Percentiles rank a stretch among this genome's conserved stretches.
phyloP scores from a whole-genome alignment of 2,888 invertebrate species.

The Deilephila elpenor region DNA sequence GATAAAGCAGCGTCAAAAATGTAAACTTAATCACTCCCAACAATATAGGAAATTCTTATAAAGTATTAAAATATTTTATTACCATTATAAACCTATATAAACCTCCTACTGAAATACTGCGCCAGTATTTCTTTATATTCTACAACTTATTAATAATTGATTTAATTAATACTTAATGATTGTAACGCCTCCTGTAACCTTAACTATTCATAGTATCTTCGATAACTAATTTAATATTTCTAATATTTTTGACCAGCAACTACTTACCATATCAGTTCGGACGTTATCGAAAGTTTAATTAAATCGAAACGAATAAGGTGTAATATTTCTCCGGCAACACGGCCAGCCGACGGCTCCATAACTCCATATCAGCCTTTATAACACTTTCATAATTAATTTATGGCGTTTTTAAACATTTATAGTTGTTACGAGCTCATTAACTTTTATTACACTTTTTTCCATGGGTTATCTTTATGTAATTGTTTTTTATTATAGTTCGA shows the following conservation, averaged over 20 bases:
- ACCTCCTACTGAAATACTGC: no score
- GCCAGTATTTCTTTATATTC: no score
- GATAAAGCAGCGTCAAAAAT: no score
- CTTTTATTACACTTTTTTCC: background rate
- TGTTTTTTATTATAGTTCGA: background rate
- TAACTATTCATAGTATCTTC: background rate
- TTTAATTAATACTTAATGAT: no score
- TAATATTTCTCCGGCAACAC: conserved; percentile 68
- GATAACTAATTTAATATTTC: no score
- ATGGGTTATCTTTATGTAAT: background rate
- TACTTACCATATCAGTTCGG: conserved; percentile 54
- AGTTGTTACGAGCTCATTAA: conserved; percentile 5
- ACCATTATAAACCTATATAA: no score
- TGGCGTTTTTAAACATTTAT: conserved; percentile 20
- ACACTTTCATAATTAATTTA: conserved; percentile 26
- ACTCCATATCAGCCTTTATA: conserved; percentile 2
- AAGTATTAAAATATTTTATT: no score
- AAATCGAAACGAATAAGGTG: conserved; percentile 79
- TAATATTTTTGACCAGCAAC: background rate
- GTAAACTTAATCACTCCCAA: no score
- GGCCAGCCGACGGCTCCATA: background rate
- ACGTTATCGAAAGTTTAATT: conserved; percentile 79
- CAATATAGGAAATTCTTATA: no score
- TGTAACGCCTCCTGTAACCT: no score
- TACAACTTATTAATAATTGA: no score